Evolutionary conservation across 2,888 invertebrate species (phyloP).

Genomic region (Cephus spinipes): DNA sequence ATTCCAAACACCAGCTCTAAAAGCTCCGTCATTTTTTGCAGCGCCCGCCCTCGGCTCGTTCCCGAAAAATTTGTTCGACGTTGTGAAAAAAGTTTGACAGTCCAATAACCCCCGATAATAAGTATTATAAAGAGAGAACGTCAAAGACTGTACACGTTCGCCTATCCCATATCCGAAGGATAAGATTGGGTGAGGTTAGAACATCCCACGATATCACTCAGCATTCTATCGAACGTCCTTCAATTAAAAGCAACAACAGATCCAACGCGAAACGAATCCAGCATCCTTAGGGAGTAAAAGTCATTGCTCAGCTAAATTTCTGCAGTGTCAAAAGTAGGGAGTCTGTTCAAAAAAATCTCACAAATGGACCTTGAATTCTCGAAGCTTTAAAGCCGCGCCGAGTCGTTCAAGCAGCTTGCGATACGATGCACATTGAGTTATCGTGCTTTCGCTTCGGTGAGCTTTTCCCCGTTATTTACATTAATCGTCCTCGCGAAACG

Average conservation of each 20-base stretch:
- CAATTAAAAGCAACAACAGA: no score
- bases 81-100: not conserved
- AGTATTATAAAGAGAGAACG: not conserved
- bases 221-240: no score
- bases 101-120: not conserved
- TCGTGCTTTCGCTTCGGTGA: not conserved
- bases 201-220: no score
- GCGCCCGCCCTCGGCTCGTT: no score
- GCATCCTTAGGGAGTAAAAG: not conserved
- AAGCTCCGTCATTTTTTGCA: not conserved
- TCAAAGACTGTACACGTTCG: not conserved
- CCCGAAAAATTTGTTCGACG: not conserved
- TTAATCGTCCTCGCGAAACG: not conserved
- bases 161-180: no score
- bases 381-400: not conserved
- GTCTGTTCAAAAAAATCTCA: not conserved
- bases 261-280: not conserved
- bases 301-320: not conserved
- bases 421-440: not conserved
- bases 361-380: not conserved
- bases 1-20: not conserved
- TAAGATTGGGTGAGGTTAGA: no score
- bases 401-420: not conserved
- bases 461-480: not conserved
- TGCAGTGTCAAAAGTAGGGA: not conserved